Evolutionary conservation across 2,888 invertebrate genomes (phyloP).

Genomic region (Bugula neritina): DNA sequence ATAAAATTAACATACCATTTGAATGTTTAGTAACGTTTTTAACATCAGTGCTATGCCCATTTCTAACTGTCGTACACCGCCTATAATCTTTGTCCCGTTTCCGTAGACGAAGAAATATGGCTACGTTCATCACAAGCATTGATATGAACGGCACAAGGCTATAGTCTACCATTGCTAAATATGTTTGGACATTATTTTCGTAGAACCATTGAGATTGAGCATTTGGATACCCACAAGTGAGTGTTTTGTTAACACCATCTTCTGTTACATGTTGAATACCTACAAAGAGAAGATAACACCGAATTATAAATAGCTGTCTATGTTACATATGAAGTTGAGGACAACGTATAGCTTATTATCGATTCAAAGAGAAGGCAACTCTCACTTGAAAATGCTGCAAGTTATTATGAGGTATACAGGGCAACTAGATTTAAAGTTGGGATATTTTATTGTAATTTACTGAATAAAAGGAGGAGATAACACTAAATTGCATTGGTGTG

Average conservation of each 20-base stretch:
- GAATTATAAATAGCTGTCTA: no score
- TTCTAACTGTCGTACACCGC: not conserved
- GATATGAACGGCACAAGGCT: conserved; percentile 15
- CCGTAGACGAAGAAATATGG: conserved; percentile 15
- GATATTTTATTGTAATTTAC: no score
- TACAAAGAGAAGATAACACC: no score
- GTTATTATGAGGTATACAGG: not conserved
- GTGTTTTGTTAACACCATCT: not conserved
- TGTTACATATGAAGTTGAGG: no score
- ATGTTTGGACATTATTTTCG: not conserved
- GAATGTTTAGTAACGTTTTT: not conserved
- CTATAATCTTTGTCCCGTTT: conserved; percentile 19
- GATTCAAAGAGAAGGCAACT: not conserved
- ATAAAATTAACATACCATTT: not conserved
- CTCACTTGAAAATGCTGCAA: not conserved
- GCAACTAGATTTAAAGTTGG: no score
- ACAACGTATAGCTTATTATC: no score
- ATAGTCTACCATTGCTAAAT: conserved; percentile 9
- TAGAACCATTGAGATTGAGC: not conserved
- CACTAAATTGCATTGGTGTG: no score
- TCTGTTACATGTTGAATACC: not conserved
- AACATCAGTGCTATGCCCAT: not conserved
- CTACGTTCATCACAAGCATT: conserved; percentile 22
- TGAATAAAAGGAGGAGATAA: no score
- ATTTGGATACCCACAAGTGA: conserved; percentile 5